Percentiles rank a stretch among this genome's conserved stretches.
These are phyloP conservation scores for Heliornis fulica DNA, from an alignment of 2,113 vertebrate species.

Conservation along the genomic window DNA sequence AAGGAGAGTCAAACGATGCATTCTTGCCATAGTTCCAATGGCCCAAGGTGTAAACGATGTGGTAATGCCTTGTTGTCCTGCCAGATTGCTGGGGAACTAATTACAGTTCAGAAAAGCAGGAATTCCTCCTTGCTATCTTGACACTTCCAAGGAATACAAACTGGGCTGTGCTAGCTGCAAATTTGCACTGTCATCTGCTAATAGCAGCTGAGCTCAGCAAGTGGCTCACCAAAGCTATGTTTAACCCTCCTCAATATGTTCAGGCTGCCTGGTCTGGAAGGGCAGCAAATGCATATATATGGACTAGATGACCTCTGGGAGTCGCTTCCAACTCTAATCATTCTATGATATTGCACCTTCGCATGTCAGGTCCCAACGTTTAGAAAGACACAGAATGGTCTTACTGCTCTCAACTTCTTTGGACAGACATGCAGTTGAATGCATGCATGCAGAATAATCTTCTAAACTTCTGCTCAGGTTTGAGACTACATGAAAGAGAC, in stretches of 20 bases:
- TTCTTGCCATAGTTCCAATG: background rate
- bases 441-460: background rate
- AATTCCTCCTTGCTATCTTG: background rate
- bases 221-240: background rate
- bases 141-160: background rate
- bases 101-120: background rate
- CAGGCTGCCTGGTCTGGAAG: background rate
- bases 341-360: background rate
- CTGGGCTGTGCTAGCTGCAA: background rate
- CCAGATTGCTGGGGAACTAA: background rate
- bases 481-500: background rate
- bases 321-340: too few relatives aligned
- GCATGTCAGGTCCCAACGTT: background rate
- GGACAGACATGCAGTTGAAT: background rate
- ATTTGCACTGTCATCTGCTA: background rate
- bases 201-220: background rate
- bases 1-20: background rate
- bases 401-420: background rate
- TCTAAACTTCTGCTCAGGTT: background rate
- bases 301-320: too few relatives aligned
- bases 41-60: background rate
- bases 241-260: background rate
- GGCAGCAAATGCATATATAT: background rate
- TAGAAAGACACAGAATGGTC: background rate
- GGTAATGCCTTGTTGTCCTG: background rate